Percentiles rank a stretch among this genome's conserved stretches.
These are phyloP conservation scores for Rhaphigaster nebulosa DNA, from an alignment of 2,888 invertebrate species.

Conservation along the genomic window DNA sequence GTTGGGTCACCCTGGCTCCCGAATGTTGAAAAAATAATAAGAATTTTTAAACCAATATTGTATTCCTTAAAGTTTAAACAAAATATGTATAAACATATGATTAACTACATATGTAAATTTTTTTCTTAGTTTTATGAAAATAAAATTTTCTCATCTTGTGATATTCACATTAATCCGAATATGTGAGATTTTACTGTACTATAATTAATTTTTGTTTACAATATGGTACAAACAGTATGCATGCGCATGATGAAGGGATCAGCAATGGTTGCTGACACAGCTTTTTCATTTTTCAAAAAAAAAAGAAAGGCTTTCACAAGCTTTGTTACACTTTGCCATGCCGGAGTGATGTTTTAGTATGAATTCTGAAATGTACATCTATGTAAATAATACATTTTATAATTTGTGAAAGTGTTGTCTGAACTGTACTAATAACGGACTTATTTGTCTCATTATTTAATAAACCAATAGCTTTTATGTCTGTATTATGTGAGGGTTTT, in stretches of 20 bases:
- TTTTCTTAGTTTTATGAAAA: not conserved
- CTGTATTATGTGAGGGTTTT: constrained; percentile 31
- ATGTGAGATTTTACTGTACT: constrained; percentile 22
- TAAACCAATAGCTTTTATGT: constrained; percentile 20
- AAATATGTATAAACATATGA: not conserved
- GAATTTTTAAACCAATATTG: not conserved
- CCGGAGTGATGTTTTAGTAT: constrained; percentile 56
- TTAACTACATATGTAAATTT: not conserved
- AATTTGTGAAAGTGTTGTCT: constrained; percentile 57
- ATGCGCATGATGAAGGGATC: constrained; percentile 59
- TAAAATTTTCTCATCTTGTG: not conserved
- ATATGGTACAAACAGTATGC: constrained; percentile 42
- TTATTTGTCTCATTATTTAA: constrained; percentile 51
- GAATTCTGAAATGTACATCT: constrained; percentile 46
- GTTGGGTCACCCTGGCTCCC: not conserved
- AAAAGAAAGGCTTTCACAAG: constrained; percentile 35
- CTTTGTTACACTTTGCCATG: constrained; percentile 53
- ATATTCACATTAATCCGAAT: not conserved
- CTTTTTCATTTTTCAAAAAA: constrained; percentile 57
- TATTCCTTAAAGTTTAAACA: not conserved
- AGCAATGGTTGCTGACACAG: constrained; percentile 59
- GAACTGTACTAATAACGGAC: constrained; percentile 56
- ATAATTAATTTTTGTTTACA: not conserved
- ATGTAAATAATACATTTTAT: constrained; percentile 51
- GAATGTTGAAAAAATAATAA: too few relatives aligned